Percentiles rank a stretch among this genome's conserved stretches.
phyloP scores from a whole-genome alignment of 35 echinoderm and acorn worm species.

The Amphiura filiformis region DNA sequence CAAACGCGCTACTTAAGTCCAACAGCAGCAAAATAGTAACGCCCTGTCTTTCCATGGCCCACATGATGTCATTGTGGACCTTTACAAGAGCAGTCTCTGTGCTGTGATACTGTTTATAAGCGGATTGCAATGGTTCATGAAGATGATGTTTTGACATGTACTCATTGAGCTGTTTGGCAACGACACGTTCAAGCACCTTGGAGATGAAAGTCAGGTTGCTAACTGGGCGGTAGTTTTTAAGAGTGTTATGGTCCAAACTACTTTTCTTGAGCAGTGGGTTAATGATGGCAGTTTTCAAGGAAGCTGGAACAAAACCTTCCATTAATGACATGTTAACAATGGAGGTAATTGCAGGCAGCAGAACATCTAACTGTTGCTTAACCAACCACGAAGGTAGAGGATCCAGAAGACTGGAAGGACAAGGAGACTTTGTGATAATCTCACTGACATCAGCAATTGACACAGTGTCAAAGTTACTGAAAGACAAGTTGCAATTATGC shows the following conservation, averaged over 20 bases:
- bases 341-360: constrained; percentile 15
- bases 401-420: not conserved
- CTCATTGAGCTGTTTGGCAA: constrained; percentile 22
- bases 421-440: not conserved
- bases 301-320: not conserved
- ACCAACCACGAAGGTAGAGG: constrained; percentile 15
- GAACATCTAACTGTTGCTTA: constrained; percentile 2
- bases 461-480: not conserved
- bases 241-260: constrained; percentile 11
- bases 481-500: not conserved
- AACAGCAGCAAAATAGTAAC: constrained; percentile 29
- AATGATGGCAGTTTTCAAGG: constrained; percentile 23
- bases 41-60: constrained; percentile 10
- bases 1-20: constrained; percentile 21
- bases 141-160: constrained; percentile 5
- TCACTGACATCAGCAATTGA: not conserved
- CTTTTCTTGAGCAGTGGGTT: constrained; percentile 25
- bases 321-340: not conserved
- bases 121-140: constrained; percentile 12
- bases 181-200: constrained; percentile 51
- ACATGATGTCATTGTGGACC: constrained; percentile 51
- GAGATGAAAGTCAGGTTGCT: constrained; percentile 54
- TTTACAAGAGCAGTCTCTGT: constrained; percentile 26
- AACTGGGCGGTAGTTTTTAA: constrained; percentile 58
- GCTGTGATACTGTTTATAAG: constrained; percentile 18